phyloP scores from a whole-genome alignment of 2,888 invertebrate species.

The Thymelicus acteon region DNA sequence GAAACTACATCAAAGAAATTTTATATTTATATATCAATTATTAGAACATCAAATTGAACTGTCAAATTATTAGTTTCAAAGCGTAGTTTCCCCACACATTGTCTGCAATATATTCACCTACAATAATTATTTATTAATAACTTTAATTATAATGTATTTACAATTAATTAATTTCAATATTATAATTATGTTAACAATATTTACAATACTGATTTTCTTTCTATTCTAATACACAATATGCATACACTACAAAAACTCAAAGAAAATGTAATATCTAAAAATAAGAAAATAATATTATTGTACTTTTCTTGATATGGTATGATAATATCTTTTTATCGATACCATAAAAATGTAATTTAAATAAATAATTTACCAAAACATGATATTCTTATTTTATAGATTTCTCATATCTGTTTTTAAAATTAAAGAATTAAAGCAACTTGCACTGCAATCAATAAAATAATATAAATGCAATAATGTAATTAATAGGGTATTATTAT shows the following conservation, averaged over 20 bases:
- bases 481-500: too few relatives aligned
- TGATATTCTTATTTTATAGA: too few relatives aligned
- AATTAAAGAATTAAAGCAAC: too few relatives aligned
- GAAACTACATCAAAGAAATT: conserved; percentile 77
- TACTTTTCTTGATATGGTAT: conserved; percentile 19
- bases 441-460: too few relatives aligned
- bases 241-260: conserved; percentile 7
- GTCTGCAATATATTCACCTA: conserved; percentile 58
- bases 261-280: conserved; percentile 16
- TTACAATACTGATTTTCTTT: conserved; percentile 61
- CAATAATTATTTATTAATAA: conserved; percentile 1
- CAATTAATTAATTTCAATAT: conserved; percentile 36
- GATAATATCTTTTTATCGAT: neutral
- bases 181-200: conserved; percentile 54
- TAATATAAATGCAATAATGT: too few relatives aligned
- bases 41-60: conserved; percentile 74
- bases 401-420: too few relatives aligned
- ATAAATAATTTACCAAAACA: too few relatives aligned
- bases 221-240: conserved; percentile 9
- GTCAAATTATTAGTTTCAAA: conserved; percentile 78
- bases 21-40: conserved; percentile 57
- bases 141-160: conserved; percentile 17
- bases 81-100: conserved; percentile 85
- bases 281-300: neutral
- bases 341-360: neutral